Base-by-base conservation (phyloP, 2,113 vertebrate genomes). In the Speoplatyrhinus poulsoni region DNA sequence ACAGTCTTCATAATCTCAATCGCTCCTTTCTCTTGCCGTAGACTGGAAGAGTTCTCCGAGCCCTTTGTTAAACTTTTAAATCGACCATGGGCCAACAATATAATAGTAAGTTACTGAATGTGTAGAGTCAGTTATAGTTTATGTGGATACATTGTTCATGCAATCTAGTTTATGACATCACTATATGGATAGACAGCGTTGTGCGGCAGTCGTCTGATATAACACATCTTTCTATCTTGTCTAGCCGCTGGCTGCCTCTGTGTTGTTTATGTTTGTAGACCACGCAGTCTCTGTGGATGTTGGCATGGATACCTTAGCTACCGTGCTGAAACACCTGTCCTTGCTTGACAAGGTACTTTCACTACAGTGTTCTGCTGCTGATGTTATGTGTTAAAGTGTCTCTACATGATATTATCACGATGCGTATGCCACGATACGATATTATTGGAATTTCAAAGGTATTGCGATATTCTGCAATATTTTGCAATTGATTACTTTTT, bases 31-130 rank as follows among this genome's bases (percentile, higher is more conserved):
- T 80, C 52, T 79, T 53, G 2, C 56, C 57, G n/a, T 64, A 93
- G 92, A 62, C 67, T 86, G 49, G 84, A 91, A 57, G 82, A 92
- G 56, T 74, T 86, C 66, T 73, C 79, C 6, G 32, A 82, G 67
- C 82, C 89, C n/a, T 90, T 94, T 61, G 41, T 81, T 47, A 73
- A 62, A 11, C 83, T 93, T 60, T 88, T 94, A 17, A 77, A 65
- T 50, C 72, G 73, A 70, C 65, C 87, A 63, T 60, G 79, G 46
- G 81, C 88, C 56, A 65, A 70, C 47, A 61, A 60, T 62, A 69
- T 92, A 58, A 88, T 75, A 9, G 93, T 94, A 76, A 89, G 91
- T 88, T 26, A 52, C 11, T 61, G 9, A 67, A 59, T 12, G 55
- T 10, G 36, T 26, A 26, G 26, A 26, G 0, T 16, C 2, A 54